These are phyloP conservation scores for Carassius auratus DNA, from an alignment of 2,113 vertebrate genomes.

Conservation along the genomic window DNA sequence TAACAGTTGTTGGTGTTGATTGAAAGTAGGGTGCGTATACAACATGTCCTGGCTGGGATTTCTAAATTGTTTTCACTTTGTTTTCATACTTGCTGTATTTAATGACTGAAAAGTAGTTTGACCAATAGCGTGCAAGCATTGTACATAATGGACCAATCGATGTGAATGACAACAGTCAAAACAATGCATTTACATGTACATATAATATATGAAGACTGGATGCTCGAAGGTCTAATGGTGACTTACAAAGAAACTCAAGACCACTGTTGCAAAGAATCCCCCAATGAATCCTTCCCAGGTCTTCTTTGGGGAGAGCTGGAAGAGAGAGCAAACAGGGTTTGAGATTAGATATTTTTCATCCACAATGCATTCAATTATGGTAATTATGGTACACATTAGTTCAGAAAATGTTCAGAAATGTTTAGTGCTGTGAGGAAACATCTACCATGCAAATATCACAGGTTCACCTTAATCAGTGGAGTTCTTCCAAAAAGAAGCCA, in stretches of 20 bases:
- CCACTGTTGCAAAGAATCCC: constrained; percentile 92
- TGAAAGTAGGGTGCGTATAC: no score
- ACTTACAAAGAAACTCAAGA: constrained; percentile 97
- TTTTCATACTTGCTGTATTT: no score
- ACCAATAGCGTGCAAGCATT: no score
- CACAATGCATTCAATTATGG: not conserved
- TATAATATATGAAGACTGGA: no score
- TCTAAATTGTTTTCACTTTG: not conserved
- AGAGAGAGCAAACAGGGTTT: not conserved
- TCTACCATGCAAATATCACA: not conserved
- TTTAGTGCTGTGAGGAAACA: not conserved
- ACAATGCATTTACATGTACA: no score
- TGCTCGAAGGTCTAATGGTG: not conserved
- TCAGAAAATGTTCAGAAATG: not conserved
- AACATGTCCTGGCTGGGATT: not conserved
- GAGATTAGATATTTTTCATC: not conserved
- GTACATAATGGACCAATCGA: no score
- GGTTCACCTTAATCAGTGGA: constrained; percentile 91
- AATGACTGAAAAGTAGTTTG: no score
- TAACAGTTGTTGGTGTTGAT: not conserved
- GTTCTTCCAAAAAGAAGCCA: constrained; percentile 98
- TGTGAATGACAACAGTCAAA: no score
- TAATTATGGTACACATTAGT: not conserved
- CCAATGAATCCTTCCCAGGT: constrained; percentile 99
- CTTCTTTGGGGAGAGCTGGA: constrained; percentile 95